These are phyloP conservation scores for Hydrotaea cyrtoneurina DNA, from an alignment of 2,888 invertebrate genomes.

Conservation along the genomic window DNA sequence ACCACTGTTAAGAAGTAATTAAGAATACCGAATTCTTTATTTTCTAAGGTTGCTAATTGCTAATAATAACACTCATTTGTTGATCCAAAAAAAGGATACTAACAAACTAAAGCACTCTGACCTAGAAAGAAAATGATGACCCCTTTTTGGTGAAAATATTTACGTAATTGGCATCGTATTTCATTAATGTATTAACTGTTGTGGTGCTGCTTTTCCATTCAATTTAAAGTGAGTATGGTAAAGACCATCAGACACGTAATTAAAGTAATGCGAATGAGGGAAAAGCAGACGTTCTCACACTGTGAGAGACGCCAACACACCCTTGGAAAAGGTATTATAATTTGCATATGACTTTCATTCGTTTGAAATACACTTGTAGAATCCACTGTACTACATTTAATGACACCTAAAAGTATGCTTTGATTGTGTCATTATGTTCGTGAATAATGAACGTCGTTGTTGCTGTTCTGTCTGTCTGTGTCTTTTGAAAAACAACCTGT, in stretches of 20 bases:
- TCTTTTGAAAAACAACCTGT: constrained; percentile 33
- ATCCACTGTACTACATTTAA: not conserved
- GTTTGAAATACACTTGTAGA: too few species aligned
- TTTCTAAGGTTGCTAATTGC: not conserved
- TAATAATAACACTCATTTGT: not conserved
- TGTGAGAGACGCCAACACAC: too few species aligned
- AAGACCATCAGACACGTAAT: not conserved
- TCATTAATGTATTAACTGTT: not conserved
- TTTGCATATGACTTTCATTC: not conserved
- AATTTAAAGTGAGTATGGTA: too few species aligned
- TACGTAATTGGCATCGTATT: constrained; percentile 13
- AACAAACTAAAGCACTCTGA: not conserved
- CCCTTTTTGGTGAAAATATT: not conserved
- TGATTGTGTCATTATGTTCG: not conserved
- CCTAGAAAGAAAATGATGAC: not conserved
- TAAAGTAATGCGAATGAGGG: not conserved
- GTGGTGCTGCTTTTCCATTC: not conserved
- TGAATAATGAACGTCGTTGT: not conserved
- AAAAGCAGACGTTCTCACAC: not conserved
- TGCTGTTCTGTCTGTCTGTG: not conserved
- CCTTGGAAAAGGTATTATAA: not conserved
- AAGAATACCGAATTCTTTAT: not conserved
- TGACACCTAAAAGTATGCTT: constrained; percentile 42
- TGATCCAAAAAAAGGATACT: not conserved
- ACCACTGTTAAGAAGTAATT: not conserved